Evolutionary conservation across 2,888 invertebrate species (phyloP).

Genomic region (Xestia xanthographa): DNA sequence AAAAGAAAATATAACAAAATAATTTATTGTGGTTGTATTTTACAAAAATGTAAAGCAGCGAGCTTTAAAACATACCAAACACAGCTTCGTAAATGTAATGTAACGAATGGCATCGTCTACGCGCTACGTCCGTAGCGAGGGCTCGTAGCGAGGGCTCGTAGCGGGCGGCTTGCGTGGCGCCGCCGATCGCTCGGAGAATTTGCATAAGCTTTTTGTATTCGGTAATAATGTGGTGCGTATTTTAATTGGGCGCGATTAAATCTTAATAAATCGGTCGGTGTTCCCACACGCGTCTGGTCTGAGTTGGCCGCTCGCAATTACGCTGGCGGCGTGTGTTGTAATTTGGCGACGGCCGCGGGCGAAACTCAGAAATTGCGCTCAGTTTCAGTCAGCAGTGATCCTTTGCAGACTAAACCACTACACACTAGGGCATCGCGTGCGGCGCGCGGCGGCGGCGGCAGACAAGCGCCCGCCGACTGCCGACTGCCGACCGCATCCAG

Average conservation of each 20-base stretch:
- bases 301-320: slow-evolving; percentile 81
- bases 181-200: slow-evolving; percentile 73
- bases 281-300: slow-evolving; percentile 84
- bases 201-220: slow-evolving; percentile 84
- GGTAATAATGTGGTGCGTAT: slow-evolving; percentile 85
- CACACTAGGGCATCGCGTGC: slow-evolving; percentile 80
- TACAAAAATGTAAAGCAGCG: slow-evolving; percentile 11
- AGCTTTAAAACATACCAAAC: slow-evolving; percentile 7
- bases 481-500: slow-evolving; percentile 74
- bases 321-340: slow-evolving; percentile 84
- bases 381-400: slow-evolving; percentile 81
- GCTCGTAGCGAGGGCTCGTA: slow-evolving; percentile 73
- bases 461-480: slow-evolving; percentile 65
- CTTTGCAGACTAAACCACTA: slow-evolving; percentile 68
- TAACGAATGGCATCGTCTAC: slow-evolving; percentile 56
- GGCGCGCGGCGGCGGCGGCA: slow-evolving; percentile 73
- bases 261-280: slow-evolving; percentile 88
- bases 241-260: slow-evolving; percentile 89
- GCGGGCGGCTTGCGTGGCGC: slow-evolving; percentile 73
- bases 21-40: slow-evolving; percentile 4
- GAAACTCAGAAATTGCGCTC: slow-evolving; percentile 83
- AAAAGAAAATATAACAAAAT: background rate
- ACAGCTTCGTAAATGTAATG: slow-evolving; percentile 29
- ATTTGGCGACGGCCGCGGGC: slow-evolving; percentile 86
- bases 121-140: slow-evolving; percentile 75